These are phyloP conservation scores for Spatula clypeata DNA, from an alignment of 2,797 vertebrate species.

Conservation along the genomic window DNA sequence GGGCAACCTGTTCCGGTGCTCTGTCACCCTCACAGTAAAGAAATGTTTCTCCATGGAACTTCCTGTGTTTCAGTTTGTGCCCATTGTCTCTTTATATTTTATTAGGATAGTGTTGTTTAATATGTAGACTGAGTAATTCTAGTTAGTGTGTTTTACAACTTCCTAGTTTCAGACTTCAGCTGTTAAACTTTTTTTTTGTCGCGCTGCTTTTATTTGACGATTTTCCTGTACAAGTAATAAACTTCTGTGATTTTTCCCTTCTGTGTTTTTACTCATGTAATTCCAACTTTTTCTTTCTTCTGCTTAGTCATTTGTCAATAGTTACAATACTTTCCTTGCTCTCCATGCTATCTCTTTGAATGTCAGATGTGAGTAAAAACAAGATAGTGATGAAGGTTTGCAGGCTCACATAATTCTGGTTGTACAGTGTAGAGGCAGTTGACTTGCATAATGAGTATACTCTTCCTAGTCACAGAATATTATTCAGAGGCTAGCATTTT, in stretches of 20 bases:
- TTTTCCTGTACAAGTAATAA: neutral
- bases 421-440: neutral
- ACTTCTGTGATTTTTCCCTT: neutral
- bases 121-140: neutral
- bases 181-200: neutral
- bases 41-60: too few species aligned
- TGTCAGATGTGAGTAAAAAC: neutral
- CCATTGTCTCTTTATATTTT: neutral
- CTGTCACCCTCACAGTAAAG: too few species aligned
- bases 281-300: neutral
- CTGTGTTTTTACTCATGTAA: neutral
- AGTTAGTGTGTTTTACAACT: neutral
- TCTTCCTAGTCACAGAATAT: neutral
- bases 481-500: neutral
- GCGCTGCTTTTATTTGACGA: neutral
- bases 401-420: neutral
- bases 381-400: neutral
- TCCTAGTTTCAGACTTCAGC: neutral
- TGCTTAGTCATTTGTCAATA: neutral
- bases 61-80: too few species aligned
- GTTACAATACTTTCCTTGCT: neutral
- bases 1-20: too few species aligned
- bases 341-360: neutral
- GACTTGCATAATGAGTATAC: neutral
- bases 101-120: neutral